A percentile compares a stretch with the other conserved stretches of the same genome.
Evolutionary conservation across 2,888 invertebrate species (phyloP).

Genomic region (Formica aserva): DNA sequence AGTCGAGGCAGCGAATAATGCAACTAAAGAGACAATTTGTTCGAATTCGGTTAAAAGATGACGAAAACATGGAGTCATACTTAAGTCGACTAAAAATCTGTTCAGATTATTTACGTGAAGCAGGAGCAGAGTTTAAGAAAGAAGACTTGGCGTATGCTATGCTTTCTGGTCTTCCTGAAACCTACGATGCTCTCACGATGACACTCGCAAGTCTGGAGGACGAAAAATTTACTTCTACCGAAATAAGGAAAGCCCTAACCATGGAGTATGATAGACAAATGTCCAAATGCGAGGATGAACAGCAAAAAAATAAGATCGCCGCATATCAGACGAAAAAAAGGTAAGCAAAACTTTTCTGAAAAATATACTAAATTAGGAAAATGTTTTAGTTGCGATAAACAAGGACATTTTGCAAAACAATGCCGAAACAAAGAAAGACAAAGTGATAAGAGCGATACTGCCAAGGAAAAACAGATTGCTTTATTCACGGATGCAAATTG

Average conservation of each 20-base stretch:
- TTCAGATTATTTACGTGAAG: conserved; percentile 29
- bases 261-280: too few species aligned
- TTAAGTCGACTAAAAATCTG: conserved; percentile 37
- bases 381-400: too few species aligned
- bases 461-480: not conserved
- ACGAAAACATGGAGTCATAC: conserved; percentile 47
- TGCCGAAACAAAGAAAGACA: not conserved
- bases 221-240: not conserved
- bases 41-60: conserved; percentile 29
- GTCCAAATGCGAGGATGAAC: too few species aligned
- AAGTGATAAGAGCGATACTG: not conserved
- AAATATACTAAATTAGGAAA: too few species aligned
- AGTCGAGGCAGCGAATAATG: conserved; percentile 47
- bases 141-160: conserved; percentile 32
- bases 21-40: conserved; percentile 39
- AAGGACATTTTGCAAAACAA: not conserved
- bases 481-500: not conserved
- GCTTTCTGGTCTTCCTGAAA: conserved; percentile 27
- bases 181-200: conserved; percentile 19
- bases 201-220: conserved; percentile 2
- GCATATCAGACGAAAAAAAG: too few species aligned
- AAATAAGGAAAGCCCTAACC: too few species aligned
- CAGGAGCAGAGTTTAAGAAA: conserved; percentile 1
- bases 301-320: too few species aligned
- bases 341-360: too few species aligned